Conservation (phyloP, 2,888 invertebrate species). For the Allygus modestus region DNA sequence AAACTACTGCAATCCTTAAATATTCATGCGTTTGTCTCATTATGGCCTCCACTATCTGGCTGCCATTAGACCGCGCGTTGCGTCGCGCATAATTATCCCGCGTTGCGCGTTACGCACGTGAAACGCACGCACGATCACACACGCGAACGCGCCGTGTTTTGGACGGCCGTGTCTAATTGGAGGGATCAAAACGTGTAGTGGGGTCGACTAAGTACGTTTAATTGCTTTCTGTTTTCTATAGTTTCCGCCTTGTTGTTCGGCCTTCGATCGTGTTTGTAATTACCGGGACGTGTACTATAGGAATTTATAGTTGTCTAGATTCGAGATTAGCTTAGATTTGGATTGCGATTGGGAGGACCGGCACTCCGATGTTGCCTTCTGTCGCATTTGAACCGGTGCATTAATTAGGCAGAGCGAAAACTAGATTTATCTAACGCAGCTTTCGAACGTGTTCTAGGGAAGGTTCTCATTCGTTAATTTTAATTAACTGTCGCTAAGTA, state of each 20-base stretch:
- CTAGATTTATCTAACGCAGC: slow-evolving; percentile 11
- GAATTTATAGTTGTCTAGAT: neutral
- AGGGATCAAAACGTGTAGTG: neutral
- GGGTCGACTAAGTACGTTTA: neutral
- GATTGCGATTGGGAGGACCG: neutral
- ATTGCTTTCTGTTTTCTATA: neutral
- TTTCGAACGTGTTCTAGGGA: slow-evolving; percentile 16
- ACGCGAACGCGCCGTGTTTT: neutral
- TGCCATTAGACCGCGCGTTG: too few relatives aligned
- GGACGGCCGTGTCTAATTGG: neutral
- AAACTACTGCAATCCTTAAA: slow-evolving; percentile 57
- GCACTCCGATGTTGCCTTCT: neutral
- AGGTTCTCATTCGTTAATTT: slow-evolving; percentile 23
- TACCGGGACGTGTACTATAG: neutral
- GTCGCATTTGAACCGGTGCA: neutral
- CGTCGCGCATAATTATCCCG: too few relatives aligned
- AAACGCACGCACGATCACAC: too few relatives aligned
- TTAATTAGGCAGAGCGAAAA: slow-evolving; percentile 18
- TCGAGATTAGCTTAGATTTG: neutral
- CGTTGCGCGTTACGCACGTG: neutral
- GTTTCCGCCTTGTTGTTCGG: neutral
- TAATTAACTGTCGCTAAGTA: slow-evolving; percentile 1
- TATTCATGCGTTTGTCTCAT: slow-evolving; percentile 54
- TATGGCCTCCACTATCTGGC: slow-evolving; percentile 7
- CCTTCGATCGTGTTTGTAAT: neutral